phyloP scores from a whole-genome alignment of 1,140 invertebrate genomes.

The Zaprionus davidi region DNA sequence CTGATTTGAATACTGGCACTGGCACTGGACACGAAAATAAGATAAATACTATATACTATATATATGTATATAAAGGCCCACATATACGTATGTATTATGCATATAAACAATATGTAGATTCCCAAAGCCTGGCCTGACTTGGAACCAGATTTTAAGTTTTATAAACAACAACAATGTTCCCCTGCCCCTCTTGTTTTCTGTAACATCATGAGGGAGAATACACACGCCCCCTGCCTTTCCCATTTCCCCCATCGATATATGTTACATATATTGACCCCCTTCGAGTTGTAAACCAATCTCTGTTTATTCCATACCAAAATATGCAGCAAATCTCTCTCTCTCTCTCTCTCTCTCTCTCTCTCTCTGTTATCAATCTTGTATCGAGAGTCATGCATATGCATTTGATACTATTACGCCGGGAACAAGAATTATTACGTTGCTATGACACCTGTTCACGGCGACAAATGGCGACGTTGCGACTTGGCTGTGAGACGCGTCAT shows the following conservation, averaged over 20 bases:
- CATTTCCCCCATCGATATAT: too few species aligned
- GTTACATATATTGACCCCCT: neutral
- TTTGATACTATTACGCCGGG: neutral
- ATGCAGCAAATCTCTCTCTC: neutral
- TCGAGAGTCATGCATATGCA: neutral
- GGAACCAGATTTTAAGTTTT: slow-evolving; percentile 67
- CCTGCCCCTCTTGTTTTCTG: too few species aligned
- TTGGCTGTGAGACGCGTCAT: slow-evolving; percentile 3
- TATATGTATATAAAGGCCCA: slow-evolving; percentile 3
- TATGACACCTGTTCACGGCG: neutral
- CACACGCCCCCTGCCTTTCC: too few species aligned
- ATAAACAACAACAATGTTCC: slow-evolving; percentile 64
- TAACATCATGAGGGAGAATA: neutral
- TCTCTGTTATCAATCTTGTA: neutral
- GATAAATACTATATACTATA: slow-evolving; percentile 2
- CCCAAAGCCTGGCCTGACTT: slow-evolving; percentile 31
- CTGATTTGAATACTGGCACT: slow-evolving; percentile 45
- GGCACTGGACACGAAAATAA: slow-evolving; percentile 27
- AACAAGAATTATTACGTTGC: neutral
- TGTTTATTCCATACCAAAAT: neutral
- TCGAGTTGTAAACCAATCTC: neutral
- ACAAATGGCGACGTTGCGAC: slow-evolving; percentile 3
- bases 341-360: too few species aligned
- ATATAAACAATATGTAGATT: slow-evolving; percentile 42
- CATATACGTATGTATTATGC: slow-evolving; percentile 7